Evolutionary conservation across 37 sponge, comb jelly and placozoan species (phyloP), one percentile per base, ranked within the genome.

Genomic region (Halichondria panicea): DNA sequence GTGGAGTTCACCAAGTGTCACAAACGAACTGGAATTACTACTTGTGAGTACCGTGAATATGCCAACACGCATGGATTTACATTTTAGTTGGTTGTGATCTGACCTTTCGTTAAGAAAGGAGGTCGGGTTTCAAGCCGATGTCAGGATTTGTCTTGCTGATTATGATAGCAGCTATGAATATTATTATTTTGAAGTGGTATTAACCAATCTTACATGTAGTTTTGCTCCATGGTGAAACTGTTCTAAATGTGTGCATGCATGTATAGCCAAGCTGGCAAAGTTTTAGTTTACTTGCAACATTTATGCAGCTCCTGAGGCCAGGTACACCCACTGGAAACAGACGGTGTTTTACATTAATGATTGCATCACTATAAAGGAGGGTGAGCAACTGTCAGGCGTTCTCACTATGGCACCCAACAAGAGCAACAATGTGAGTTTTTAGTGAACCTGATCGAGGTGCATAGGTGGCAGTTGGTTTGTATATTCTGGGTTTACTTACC

Each of bases 291-390:
- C n/a, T n/a, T n/a, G n/a, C n/a, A n/a, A n/a, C n/a, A n/a, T n/a
- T n/a, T 38, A 9, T 31, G 22, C 55, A 39, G 89, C 93, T 21
- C 95, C 95, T 36, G 83, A 86, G 48, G 71, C 87, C 39, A 75
- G 82, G 24, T 97, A 97, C 90, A 97, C 98, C 7, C 98, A 97
- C 82, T 97, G 98, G 98, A 97, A 97, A 63, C 98, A 97, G 89
- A 97, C 98, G 0, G 98, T 97, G 72, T 97, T 97, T 84, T 97
- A 97, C 81, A 55, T 97, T 67, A 59, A 86, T 19, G 98, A 97
- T 30, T 92, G 84, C 59, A 70, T 97, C 45, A 97, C 98, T 22
- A 85, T 89, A 56, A 89, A 94, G 65, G 71, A 82, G 18, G 91
- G 93, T 36, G 98, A 97, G 80, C 90, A 89, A 66, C 75, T 97